Evolutionary conservation across 1,140 invertebrate species (phyloP).

Genomic region (Apis cerana): DNA sequence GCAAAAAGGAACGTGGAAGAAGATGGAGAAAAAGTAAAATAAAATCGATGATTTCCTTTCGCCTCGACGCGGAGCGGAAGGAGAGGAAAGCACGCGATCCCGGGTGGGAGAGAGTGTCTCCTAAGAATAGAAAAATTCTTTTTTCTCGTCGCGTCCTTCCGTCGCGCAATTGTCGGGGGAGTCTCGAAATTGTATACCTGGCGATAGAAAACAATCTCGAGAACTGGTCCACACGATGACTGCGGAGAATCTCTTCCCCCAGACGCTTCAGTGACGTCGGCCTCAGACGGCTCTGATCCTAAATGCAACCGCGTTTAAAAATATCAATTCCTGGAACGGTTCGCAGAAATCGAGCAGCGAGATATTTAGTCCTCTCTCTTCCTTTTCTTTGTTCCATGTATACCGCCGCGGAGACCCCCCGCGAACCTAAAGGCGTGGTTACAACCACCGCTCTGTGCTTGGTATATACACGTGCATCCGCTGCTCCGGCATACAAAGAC

Average conservation of each 20-base stretch:
- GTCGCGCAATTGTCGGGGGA: constrained; percentile 54
- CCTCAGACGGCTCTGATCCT: not conserved
- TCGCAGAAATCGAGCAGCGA: constrained; percentile 43
- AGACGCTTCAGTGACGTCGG: constrained; percentile 8
- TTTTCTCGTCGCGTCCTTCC: constrained; percentile 58
- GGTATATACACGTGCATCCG: constrained; percentile 31
- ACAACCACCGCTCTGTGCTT: constrained; percentile 24
- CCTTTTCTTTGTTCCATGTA: constrained; percentile 62
- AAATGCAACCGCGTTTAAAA: constrained; percentile 45
- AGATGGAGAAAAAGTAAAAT: not conserved
- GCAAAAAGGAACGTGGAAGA: not conserved
- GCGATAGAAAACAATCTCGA: too few species aligned
- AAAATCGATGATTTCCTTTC: constrained; percentile 30
- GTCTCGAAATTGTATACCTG: not conserved
- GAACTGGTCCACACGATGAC: not conserved
- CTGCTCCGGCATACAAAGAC: not conserved
- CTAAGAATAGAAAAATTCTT: constrained; percentile 75
- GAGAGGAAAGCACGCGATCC: constrained; percentile 13
- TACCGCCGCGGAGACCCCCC: constrained; percentile 54
- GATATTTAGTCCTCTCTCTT: constrained; percentile 40
- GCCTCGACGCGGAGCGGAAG: not conserved
- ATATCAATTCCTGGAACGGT: constrained; percentile 51
- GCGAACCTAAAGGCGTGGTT: constrained; percentile 57
- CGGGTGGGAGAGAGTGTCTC: constrained; percentile 54
- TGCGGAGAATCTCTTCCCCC: not conserved